Base-by-base conservation (phyloP, 2,113 vertebrate species). In the Pandion haliaetus region DNA sequence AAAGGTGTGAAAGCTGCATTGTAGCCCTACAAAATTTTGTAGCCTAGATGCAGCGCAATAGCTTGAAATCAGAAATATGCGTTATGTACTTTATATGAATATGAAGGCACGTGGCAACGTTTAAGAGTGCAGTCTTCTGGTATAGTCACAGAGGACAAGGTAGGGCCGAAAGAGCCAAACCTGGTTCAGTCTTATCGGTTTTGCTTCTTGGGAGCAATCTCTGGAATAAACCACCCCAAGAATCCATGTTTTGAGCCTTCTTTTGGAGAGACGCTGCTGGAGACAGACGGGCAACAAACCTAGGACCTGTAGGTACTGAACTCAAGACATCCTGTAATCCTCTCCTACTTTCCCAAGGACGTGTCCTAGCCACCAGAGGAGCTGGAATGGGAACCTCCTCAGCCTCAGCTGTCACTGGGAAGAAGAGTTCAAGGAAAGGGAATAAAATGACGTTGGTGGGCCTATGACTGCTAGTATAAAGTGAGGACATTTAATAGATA, bases 41-140 rank as follows among this genome's bases (percentile, higher is more conserved):
- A 58, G 7, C 8, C n/a, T 29, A 55, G 55, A 44, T 59, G 23
- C 16, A 78, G 25, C 7, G n/a, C 18, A 55, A 38, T 20, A 17
- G 10, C 12, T 61, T 52, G 29, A 47, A 70, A 38, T 3, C 5
- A 0, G 55, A 85, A 87, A n/a, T 58, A 52, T 0, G 0, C 38
- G 6, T 79, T 70, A 17, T 1, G 0, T 40, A 29, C 8, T 13
- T 16, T 31, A 42, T n/a, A n/a, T n/a, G n/a, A 31, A 4, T 36
- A 36, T 20, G 19, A 80, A 65, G 24, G 2, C 15, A 32, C 12
- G 17, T 23, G 42, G 6, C 31, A n/a, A 19, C 0, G 0, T 69
- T 76, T 38, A 29, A 90, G 25, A 42, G 9, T 0, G 0, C 7
- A 58, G 23, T 21, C 23, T 65, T 50, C 69, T 81, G 17, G 2